A percentile compares a stretch with the other conserved stretches of the same genome.
These are phyloP conservation scores for Nipponia nippon DNA, from an alignment of 2,113 vertebrate species.

Conservation along the genomic window DNA sequence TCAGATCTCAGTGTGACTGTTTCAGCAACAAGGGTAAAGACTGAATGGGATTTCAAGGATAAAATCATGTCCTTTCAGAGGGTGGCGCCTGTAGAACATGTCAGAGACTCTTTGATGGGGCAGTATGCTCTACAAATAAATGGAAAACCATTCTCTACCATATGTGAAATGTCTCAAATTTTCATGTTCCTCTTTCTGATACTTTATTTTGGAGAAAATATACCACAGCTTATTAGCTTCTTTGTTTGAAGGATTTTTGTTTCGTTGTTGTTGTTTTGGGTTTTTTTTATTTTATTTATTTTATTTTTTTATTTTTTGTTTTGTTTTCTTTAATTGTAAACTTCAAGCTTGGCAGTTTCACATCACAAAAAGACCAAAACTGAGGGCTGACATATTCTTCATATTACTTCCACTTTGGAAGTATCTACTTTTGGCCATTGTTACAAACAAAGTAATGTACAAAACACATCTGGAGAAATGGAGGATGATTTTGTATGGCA, in stretches of 20 bases:
- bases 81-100: fast-evolving
- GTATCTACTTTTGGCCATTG: not conserved
- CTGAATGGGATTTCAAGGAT: not conserved
- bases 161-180: not conserved
- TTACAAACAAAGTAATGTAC: not conserved
- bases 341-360: not conserved
- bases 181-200: not conserved
- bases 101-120: not conserved
- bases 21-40: not conserved
- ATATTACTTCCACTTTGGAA: not conserved
- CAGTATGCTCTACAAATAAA: not conserved
- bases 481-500: not conserved
- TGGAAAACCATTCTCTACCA: not conserved
- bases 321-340: not conserved
- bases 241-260: not conserved
- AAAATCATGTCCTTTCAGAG: not conserved
- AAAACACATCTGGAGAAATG: not conserved
- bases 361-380: not conserved
- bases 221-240: not conserved
- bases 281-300: no score
- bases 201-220: not conserved
- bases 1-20: not conserved
- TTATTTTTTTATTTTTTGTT: not conserved
- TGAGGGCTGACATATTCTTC: not conserved
- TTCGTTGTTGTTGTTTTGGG: not conserved